phyloP scores from a whole-genome alignment of 2,888 invertebrate genomes.

The Bursaphelenchus okinawaensis region DNA sequence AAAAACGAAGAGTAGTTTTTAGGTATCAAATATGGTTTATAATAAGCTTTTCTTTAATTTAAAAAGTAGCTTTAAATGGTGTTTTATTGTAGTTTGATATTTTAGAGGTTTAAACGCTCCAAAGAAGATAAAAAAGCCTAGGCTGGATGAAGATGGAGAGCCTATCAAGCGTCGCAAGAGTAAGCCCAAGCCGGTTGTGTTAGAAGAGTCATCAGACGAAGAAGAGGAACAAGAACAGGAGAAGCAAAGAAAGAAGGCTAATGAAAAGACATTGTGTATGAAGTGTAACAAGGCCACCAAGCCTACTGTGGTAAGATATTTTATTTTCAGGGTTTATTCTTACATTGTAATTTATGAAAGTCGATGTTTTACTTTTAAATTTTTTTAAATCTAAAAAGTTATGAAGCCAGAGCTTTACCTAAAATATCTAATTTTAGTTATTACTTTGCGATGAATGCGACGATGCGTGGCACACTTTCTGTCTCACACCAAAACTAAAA shows the following conservation, averaged over 20 bases:
- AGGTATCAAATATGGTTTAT: too few species aligned
- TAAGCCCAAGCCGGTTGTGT: slow-evolving; percentile 8
- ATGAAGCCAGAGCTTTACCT: neutral
- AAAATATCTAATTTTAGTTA: slow-evolving; percentile 64
- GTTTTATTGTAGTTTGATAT: neutral
- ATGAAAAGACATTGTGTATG: slow-evolving; percentile 74
- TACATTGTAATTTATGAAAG: neutral
- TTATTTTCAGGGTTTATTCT: slow-evolving; percentile 3
- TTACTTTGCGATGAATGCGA: slow-evolving; percentile 91
- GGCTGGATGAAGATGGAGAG: neutral
- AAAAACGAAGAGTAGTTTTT: too few species aligned
- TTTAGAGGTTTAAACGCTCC: neutral
- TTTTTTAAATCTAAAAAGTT: slow-evolving; percentile 4
- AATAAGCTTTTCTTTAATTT: too few species aligned
- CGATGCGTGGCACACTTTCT: slow-evolving; percentile 90
- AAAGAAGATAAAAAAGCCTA: neutral
- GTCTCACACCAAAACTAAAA: slow-evolving; percentile 82
- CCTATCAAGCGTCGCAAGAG: slow-evolving; percentile 12
- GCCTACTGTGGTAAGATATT: slow-evolving; percentile 73
- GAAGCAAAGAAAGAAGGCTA: slow-evolving; percentile 55
- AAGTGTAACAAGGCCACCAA: slow-evolving; percentile 85
- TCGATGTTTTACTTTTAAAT: too few species aligned
- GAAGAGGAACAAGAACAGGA: slow-evolving; percentile 57
- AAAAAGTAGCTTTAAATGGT: slow-evolving; percentile 9
- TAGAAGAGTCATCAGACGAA: slow-evolving; percentile 33